Evolutionary conservation across 2,888 invertebrate species (phyloP).

Genomic region (Ceriagrion tenellum): DNA sequence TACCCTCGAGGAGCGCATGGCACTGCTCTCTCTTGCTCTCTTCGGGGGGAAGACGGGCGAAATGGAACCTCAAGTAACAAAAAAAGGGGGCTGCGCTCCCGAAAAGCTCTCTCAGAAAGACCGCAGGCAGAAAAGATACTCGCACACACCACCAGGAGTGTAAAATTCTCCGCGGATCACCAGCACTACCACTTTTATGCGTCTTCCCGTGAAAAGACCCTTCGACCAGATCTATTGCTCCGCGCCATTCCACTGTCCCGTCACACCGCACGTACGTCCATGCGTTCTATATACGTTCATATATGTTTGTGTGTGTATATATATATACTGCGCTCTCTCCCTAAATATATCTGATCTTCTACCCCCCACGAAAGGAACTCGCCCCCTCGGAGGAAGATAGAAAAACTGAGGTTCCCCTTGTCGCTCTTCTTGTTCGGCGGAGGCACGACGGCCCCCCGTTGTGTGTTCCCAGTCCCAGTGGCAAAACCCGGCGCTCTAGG

Average conservation of each 20-base stretch:
- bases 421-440: neutral
- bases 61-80: neutral
- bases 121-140: neutral
- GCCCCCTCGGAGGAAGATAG: neutral
- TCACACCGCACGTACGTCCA: neutral
- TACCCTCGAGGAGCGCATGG: too few relatives aligned
- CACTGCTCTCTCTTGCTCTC: too few relatives aligned
- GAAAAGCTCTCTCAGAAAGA: neutral
- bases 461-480: slow-evolving; percentile 11
- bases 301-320: too few relatives aligned
- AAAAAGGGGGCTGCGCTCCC: neutral
- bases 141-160: slow-evolving; percentile 3
- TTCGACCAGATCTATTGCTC: slow-evolving; percentile 8
- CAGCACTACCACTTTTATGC: slow-evolving; percentile 20
- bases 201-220: neutral
- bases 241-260: slow-evolving; percentile 48
- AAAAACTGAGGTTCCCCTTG: slow-evolving; percentile 20
- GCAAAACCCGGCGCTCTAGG: slow-evolving; percentile 55
- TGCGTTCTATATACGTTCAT: neutral
- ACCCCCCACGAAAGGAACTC: neutral
- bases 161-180: neutral
- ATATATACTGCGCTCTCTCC: neutral
- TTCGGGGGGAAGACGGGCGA: too few relatives aligned
- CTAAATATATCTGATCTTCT: neutral
- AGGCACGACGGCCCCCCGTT: neutral